Percentiles rank a stretch among this genome's conserved stretches.
These are phyloP conservation scores for Hyposoter didymator DNA, from an alignment of 2,888 invertebrate species.

Conservation along the genomic window DNA sequence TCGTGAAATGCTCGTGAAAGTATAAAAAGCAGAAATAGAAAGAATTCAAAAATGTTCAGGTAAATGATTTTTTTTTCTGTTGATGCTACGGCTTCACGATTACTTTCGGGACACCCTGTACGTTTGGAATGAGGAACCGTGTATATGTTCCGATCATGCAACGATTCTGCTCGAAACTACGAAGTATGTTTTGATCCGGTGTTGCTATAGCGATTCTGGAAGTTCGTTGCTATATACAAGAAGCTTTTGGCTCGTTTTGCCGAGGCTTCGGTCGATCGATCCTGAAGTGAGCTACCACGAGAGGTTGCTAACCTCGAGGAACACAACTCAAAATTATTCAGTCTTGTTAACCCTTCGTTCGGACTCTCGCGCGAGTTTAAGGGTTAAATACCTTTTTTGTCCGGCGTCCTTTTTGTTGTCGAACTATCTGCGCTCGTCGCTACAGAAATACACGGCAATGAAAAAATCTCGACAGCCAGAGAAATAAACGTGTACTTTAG, in stretches of 20 bases:
- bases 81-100: background rate
- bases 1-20: background rate
- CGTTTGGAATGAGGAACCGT: background rate
- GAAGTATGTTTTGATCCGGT: slow-evolving; percentile 77
- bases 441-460: no score
- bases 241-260: slow-evolving; percentile 13
- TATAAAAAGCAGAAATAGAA: background rate
- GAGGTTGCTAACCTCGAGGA: slow-evolving; percentile 59
- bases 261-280: slow-evolving; percentile 57
- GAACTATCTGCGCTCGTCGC: background rate
- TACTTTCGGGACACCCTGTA: background rate
- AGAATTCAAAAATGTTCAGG: background rate
- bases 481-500: slow-evolving; percentile 9
- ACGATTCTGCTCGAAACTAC: slow-evolving; percentile 2
- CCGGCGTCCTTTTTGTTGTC: background rate
- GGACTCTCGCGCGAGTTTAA: slow-evolving; percentile 24
- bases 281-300: slow-evolving; percentile 44
- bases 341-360: slow-evolving; percentile 38
- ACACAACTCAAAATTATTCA: slow-evolving; percentile 62
- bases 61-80: background rate
- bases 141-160: slow-evolving; percentile 11
- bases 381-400: background rate
- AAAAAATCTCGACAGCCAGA: background rate
- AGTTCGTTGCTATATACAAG: slow-evolving; percentile 32
- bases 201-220: slow-evolving; percentile 81